Evolutionary conservation across 2,797 vertebrate species (phyloP).

Genomic region (Leuciscus waleckii): DNA sequence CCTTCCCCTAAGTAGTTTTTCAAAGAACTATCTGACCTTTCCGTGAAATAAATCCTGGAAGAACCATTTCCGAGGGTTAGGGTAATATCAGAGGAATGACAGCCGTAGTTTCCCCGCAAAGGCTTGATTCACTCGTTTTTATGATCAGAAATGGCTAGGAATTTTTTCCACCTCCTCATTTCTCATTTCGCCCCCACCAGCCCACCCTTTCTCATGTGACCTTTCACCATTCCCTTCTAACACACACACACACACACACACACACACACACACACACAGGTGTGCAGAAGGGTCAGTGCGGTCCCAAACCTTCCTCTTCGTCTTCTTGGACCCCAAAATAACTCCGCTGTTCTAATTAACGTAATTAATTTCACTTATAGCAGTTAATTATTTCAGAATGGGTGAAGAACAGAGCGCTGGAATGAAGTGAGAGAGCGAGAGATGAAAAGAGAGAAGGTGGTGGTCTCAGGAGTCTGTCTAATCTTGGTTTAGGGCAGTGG

Average conservation of each 20-base stretch:
- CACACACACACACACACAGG: background rate
- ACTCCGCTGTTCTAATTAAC: constrained; percentile 80
- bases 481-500: constrained; percentile 62
- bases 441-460: constrained; percentile 50
- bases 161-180: constrained; percentile 18
- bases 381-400: constrained; percentile 86
- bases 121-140: constrained; percentile 16
- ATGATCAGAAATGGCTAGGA: background rate
- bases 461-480: constrained; percentile 62
- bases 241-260: background rate
- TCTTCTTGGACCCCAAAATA: constrained; percentile 66
- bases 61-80: constrained; percentile 3
- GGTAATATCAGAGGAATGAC: constrained; percentile 2
- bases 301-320: constrained; percentile 52
- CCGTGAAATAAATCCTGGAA: constrained; percentile 30
- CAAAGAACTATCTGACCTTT: constrained; percentile 31
- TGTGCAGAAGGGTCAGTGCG: constrained; percentile 44
- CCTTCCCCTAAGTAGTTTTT: constrained; percentile 21
- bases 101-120: background rate
- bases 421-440: constrained; percentile 60
- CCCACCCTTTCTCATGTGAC: constrained; percentile 4
- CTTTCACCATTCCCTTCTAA: constrained; percentile 8
- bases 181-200: constrained; percentile 2
- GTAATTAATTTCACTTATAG: constrained; percentile 88
- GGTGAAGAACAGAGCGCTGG: constrained; percentile 74